phyloP scores from a whole-genome alignment of 2,888 invertebrate species.

The Timema podura region DNA sequence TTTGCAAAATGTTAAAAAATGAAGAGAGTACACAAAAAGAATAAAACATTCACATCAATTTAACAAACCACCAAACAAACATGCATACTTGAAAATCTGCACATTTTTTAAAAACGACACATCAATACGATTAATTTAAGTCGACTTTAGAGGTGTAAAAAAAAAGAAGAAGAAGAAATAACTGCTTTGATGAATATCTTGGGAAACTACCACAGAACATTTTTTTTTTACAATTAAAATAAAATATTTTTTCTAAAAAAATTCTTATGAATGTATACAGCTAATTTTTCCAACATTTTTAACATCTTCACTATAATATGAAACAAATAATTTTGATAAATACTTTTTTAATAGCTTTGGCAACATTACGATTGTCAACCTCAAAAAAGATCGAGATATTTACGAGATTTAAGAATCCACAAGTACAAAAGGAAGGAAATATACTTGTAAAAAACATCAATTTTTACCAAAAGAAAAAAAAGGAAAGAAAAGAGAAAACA shows the following conservation, averaged over 20 bases:
- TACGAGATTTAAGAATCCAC: constrained; percentile 27
- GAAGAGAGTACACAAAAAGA: constrained; percentile 24
- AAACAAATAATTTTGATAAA: constrained; percentile 24
- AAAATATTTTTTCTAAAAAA: constrained; percentile 30
- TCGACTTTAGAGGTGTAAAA: no score
- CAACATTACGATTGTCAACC: constrained; percentile 35
- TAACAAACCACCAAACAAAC: constrained; percentile 23
- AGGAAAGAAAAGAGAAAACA: constrained; percentile 21
- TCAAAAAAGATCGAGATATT: constrained; percentile 32
- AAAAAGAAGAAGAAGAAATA: constrained; percentile 6
- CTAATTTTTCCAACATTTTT: constrained; percentile 30
- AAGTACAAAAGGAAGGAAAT: constrained; percentile 21
- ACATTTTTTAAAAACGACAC: constrained; percentile 27
- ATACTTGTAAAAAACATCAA: constrained; percentile 11
- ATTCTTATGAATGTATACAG: constrained; percentile 31
- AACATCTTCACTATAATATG: constrained; percentile 26
- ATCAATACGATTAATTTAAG: constrained; percentile 5
- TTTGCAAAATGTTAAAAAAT: constrained; percentile 22
- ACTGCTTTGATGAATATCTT: constrained; percentile 33
- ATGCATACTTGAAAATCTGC: constrained; percentile 27
- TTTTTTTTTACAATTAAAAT: constrained; percentile 30
- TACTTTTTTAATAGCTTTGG: constrained; percentile 32
- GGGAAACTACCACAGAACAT: constrained; percentile 32
- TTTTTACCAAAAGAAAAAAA: constrained; percentile 13
- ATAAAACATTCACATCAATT: constrained; percentile 25